These are phyloP conservation scores for Melikaiella ostensackeni DNA, from an alignment of 2,888 invertebrate genomes.

Conservation along the genomic window DNA sequence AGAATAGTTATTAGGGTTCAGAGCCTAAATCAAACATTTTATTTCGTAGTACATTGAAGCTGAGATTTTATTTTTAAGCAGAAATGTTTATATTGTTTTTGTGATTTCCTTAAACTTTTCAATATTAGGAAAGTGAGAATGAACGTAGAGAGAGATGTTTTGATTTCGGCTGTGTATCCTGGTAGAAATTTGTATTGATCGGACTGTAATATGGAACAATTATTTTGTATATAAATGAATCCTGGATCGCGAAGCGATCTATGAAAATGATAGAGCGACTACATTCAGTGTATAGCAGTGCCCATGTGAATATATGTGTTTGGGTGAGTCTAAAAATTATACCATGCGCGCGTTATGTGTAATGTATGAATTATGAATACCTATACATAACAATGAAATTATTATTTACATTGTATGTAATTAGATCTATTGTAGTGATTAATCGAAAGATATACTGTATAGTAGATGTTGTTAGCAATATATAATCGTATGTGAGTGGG, in stretches of 20 bases:
- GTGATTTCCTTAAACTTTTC: background rate
- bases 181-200: background rate
- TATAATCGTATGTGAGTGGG: constrained; percentile 68
- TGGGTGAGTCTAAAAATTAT: constrained; percentile 25
- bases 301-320: constrained; percentile 10
- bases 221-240: constrained; percentile 59
- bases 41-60: background rate
- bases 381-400: constrained; percentile 56
- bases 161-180: background rate
- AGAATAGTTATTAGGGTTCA: background rate
- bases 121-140: background rate
- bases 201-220: constrained; percentile 50
- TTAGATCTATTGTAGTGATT: constrained; percentile 61
- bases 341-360: background rate
- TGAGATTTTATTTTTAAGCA: background rate
- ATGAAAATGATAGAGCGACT: constrained; percentile 11
- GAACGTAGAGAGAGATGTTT: background rate
- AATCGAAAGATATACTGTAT: constrained; percentile 66
- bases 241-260: constrained; percentile 39
- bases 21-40: background rate
- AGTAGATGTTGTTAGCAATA: constrained; percentile 62
- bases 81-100: background rate
- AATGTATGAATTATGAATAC: constrained; percentile 52
- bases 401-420: constrained; percentile 62
- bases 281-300: constrained; percentile 29